These are phyloP conservation scores for Gari tellinella DNA, from an alignment of 2,888 invertebrate genomes.

Conservation along the genomic window DNA sequence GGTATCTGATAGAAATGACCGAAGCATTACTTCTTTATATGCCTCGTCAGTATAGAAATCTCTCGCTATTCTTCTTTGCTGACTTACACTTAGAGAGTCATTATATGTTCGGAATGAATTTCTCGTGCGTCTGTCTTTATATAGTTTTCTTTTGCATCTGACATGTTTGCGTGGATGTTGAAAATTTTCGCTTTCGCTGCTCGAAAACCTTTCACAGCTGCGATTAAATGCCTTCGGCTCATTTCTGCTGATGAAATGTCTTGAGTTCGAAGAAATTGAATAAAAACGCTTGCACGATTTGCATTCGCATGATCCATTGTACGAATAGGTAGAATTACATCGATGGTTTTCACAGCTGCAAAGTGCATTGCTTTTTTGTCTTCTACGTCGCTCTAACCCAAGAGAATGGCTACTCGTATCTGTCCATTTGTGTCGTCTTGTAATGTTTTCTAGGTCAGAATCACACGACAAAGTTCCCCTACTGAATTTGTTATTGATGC, in stretches of 20 bases:
- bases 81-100: no score
- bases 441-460: background rate
- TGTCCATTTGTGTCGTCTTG: conserved; percentile 1
- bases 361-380: no score
- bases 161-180: background rate
- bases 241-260: background rate
- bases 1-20: conserved; percentile 39
- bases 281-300: no score
- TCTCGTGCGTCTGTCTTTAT: no score
- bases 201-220: conserved; percentile 1
- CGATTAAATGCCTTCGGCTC: background rate
- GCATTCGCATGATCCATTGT: background rate
- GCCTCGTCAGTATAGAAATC: background rate
- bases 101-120: no score
- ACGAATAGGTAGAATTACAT: background rate
- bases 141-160: no score
- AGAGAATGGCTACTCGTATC: background rate
- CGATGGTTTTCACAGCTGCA: background rate
- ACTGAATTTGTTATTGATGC: background rate
- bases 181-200: conserved; percentile 22
- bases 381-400: no score
- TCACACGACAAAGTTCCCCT: background rate
- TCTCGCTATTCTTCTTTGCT: no score
- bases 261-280: background rate
- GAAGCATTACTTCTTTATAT: conserved; percentile 32